phyloP scores from a whole-genome alignment of 2,888 invertebrate species.

The Brassicogethes aeneus region DNA sequence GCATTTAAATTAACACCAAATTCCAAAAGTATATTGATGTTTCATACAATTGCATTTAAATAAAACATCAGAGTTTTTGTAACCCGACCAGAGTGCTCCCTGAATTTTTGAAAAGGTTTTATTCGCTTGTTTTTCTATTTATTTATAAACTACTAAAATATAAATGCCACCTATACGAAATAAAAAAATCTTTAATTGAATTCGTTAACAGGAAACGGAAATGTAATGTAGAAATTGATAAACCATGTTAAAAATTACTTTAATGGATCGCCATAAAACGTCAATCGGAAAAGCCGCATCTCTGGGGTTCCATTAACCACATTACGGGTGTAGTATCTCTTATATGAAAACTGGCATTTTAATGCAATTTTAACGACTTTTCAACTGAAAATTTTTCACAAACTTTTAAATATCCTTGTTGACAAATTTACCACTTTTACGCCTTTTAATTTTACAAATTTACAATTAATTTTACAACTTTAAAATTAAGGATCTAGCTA shows the following conservation, averaged over 20 bases:
- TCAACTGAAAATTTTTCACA: not conserved
- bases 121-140: conserved; percentile 1
- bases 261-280: conserved; percentile 30
- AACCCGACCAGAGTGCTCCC: conserved; percentile 11
- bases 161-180: not conserved
- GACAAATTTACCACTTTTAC: no score
- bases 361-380: conserved; percentile 38
- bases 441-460: no score
- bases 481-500: no score
- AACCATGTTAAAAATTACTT: conserved; percentile 37
- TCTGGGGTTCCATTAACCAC: conserved; percentile 27
- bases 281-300: conserved; percentile 27
- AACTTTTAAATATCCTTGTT: not conserved
- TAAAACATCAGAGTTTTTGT: conserved; percentile 16
- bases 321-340: conserved; percentile 25
- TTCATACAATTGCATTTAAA: conserved; percentile 20
- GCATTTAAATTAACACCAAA: conserved; percentile 15
- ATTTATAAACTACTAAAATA: conserved; percentile 7
- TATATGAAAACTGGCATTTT: conserved; percentile 37
- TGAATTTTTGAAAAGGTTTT: conserved; percentile 11
- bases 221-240: conserved; percentile 35
- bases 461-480: no score
- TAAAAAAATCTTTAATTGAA: conserved; percentile 15
- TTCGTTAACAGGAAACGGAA: conserved; percentile 32
- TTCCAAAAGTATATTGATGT: conserved; percentile 20